phyloP scores from a whole-genome alignment of 1,140 invertebrate species.

The Venustaconcha ellipsiformis region DNA sequence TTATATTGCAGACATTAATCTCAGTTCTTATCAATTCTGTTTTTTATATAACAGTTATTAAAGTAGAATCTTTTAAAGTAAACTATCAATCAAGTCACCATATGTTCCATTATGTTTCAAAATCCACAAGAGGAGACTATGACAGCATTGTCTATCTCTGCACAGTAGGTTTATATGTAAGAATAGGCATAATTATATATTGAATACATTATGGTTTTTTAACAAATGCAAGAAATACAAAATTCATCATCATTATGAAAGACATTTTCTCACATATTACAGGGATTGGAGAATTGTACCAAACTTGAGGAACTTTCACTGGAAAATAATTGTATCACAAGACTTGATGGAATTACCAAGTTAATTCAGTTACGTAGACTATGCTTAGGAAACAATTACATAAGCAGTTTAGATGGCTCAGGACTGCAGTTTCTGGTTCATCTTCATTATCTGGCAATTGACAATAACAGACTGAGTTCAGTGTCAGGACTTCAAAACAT shows the following conservation, averaged over 20 bases:
- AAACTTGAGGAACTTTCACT: conserved; percentile 77
- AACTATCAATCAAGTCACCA: too few species aligned
- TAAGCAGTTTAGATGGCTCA: conserved; percentile 74
- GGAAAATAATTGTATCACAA: conserved; percentile 89
- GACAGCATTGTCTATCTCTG: too few species aligned
- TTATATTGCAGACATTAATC: too few species aligned
- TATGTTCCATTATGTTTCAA: too few species aligned
- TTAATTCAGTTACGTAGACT: conserved; percentile 87
- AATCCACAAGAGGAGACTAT: too few species aligned
- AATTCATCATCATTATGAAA: not conserved
- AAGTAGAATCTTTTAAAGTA: too few species aligned
- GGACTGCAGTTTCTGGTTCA: conserved; percentile 48
- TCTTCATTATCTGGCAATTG: conserved; percentile 63
- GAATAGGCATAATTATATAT: too few species aligned
- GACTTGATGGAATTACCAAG: conserved; percentile 85
- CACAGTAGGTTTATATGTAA: too few species aligned
- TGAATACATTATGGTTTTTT: too few species aligned
- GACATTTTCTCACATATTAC: conserved; percentile 8
- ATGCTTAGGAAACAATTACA: conserved; percentile 85
- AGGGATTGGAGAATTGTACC: conserved; percentile 64
- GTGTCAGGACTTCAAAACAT: conserved; percentile 55
- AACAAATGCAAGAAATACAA: too few species aligned
- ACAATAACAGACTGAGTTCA: conserved; percentile 59
- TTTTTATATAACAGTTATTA: too few species aligned
- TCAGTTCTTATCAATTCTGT: too few species aligned